Evolutionary conservation across 2,888 invertebrate species (phyloP).

Genomic region (Penaeus monodon): DNA sequence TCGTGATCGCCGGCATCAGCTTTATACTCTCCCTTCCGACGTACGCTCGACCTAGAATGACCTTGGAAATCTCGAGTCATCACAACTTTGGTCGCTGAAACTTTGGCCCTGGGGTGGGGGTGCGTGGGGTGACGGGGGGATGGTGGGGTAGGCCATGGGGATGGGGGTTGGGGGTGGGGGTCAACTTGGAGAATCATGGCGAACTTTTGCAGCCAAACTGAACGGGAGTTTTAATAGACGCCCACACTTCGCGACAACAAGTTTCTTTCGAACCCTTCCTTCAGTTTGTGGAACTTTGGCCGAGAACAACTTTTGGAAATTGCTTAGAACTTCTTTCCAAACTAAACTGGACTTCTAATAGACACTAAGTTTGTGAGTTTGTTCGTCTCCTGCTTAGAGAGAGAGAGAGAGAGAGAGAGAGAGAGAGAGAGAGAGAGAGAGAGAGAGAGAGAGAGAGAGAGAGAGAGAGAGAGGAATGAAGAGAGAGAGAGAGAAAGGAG

Average conservation of each 20-base stretch:
- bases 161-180: not conserved
- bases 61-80: constrained; percentile 48
- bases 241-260: constrained; percentile 44
- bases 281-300: constrained; percentile 40
- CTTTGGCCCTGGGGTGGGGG: constrained; percentile 26
- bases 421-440: constrained; percentile 8
- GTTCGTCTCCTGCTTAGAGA: constrained; percentile 23
- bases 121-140: constrained; percentile 1
- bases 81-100: constrained; percentile 46
- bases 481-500: not conserved
- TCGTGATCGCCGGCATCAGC: constrained; percentile 31
- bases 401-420: constrained; percentile 20
- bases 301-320: constrained; percentile 40
- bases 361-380: constrained; percentile 35
- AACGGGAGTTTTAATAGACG: constrained; percentile 45
- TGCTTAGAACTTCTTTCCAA: constrained; percentile 33
- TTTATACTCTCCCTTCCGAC: constrained; percentile 24
- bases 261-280: constrained; percentile 45
- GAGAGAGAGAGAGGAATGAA: not conserved
- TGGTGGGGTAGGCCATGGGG: not conserved
- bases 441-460: not conserved
- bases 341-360: constrained; percentile 40
- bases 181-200: constrained; percentile 46
- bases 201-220: constrained; percentile 42
- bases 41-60: constrained; percentile 41